Percentiles rank a stretch among this genome's conserved stretches.
phyloP scores from a whole-genome alignment of 2,113 vertebrate species.

The Callaeas wilsoni region DNA sequence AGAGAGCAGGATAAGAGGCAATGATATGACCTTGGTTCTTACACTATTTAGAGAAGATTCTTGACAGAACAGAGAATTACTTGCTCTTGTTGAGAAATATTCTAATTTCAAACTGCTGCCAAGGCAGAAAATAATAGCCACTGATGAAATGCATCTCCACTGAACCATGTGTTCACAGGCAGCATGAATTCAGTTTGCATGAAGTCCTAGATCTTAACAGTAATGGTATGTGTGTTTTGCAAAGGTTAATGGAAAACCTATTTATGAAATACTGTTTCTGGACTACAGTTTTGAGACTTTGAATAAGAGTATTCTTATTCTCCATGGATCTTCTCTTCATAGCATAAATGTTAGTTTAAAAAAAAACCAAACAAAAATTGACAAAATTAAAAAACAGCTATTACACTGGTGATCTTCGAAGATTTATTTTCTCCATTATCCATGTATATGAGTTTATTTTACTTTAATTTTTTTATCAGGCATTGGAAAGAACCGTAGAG shows the following conservation, averaged over 20 bases:
- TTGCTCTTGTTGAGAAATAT: background rate
- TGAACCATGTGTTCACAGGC: background rate
- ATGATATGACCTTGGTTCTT: background rate
- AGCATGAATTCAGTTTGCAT: background rate
- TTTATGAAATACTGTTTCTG: background rate
- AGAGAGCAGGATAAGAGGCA: background rate
- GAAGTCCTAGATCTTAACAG: background rate
- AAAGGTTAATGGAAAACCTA: background rate
- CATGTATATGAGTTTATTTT: background rate
- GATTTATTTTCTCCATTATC: background rate
- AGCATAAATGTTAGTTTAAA: background rate
- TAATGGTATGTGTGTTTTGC: background rate
- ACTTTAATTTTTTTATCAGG: background rate
- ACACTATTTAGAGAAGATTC: background rate
- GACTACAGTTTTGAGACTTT: background rate
- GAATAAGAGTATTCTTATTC: background rate
- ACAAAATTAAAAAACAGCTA: background rate
- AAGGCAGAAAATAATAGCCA: background rate
- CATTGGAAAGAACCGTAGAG: background rate
- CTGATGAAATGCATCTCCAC: background rate
- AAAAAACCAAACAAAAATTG: rapidly evolving
- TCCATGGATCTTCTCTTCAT: background rate
- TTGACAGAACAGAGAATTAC: background rate
- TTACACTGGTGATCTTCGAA: background rate
- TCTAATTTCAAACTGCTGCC: background rate